Conservation (phyloP, 2,113 vertebrate species). For the Trichomycterus rosablanca region DNA sequence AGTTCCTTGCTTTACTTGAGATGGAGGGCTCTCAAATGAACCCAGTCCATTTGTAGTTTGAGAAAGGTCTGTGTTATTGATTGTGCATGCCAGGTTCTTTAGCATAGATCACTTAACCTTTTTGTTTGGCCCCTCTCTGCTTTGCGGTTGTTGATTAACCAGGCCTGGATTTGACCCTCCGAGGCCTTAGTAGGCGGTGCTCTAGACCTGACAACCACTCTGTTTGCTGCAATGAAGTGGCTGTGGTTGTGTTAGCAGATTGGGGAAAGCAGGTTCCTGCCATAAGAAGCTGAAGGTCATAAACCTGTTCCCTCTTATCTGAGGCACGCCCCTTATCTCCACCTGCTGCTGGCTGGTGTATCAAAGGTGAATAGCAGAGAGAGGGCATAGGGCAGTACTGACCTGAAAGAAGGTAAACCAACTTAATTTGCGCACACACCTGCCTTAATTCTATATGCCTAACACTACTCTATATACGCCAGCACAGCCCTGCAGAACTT, state of each 20-base stretch:
- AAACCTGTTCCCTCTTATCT: constrained; percentile 39
- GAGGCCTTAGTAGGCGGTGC: not conserved
- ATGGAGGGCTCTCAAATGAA: constrained; percentile 15
- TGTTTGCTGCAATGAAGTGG: constrained; percentile 13
- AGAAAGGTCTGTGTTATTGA: constrained; percentile 28
- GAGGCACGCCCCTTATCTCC: constrained; percentile 29
- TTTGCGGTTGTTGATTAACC: constrained; percentile 33
- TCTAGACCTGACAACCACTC: constrained; percentile 15
- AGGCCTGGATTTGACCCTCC: constrained; percentile 15
- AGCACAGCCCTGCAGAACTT: no score
- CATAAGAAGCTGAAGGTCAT: constrained; percentile 6
- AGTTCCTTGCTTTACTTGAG: constrained; percentile 19
- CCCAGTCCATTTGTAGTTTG: constrained; percentile 29
- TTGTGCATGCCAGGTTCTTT: constrained; percentile 24
- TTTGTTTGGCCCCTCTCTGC: constrained; percentile 6
- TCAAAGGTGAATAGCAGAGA: constrained; percentile 43
- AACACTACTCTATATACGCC: no score
- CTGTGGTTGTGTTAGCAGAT: constrained; percentile 3
- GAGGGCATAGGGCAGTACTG: constrained; percentile 31
- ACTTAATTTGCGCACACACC: not conserved
- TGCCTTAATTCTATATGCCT: not conserved
- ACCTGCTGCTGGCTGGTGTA: constrained; percentile 26
- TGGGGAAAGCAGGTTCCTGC: constrained; percentile 10
- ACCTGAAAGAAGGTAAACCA: constrained; percentile 16
- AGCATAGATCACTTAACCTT: constrained; percentile 24